Evolutionary conservation across 2,113 vertebrate genomes (phyloP), one percentile per base, ranked within the genome.

Genomic region (Asarcornis scutulata): DNA sequence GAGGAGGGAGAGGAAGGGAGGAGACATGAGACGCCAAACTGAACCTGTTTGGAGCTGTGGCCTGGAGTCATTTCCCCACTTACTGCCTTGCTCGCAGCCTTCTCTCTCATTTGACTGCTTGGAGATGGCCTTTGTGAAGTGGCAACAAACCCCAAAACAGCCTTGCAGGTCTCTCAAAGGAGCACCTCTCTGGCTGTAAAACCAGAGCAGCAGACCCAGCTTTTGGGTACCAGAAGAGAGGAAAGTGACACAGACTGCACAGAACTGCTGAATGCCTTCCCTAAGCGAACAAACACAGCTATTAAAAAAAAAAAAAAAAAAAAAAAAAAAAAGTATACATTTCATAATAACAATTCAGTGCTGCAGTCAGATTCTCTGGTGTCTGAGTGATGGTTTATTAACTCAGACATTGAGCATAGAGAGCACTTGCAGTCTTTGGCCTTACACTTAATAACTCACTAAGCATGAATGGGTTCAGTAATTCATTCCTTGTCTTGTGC

Each of bases 391-490:
- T 96, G 87, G 83, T 92, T 96, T 96, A 96, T 97, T 97, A 97
- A 95, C 94, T 96, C 94, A 96, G 93, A 80, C 92, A 89, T 85
- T 63, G 90, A 88, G 87, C 17, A n/a, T 44, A 14, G 89, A 97
- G 92, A 95, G 86, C 91, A 91, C 92, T 96, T 90, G 91, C 84
- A 95, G 95, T 84, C 93, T 93, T 92, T 94, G 94, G 84, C 93
- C 95, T 97, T 91, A 93, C 85, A 92, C 94, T 97, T 96, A 94
- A 97, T 97, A 97, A 96, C 88, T 97, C 96, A 95, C 82, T 84
- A 93, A 88, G 94, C 95, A 93, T 90, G 94, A 97, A 96, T 42
- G 79, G 89, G 34, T 50, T 95, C 93, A 82, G 92, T 97, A 95
- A 97, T 96, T 97, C 94, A 95, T 94, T 88, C 66, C 87, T 76